These are phyloP conservation scores for Hyposmocoma kahamanoa DNA, from an alignment of 1,140 invertebrate genomes.

Conservation along the genomic window DNA sequence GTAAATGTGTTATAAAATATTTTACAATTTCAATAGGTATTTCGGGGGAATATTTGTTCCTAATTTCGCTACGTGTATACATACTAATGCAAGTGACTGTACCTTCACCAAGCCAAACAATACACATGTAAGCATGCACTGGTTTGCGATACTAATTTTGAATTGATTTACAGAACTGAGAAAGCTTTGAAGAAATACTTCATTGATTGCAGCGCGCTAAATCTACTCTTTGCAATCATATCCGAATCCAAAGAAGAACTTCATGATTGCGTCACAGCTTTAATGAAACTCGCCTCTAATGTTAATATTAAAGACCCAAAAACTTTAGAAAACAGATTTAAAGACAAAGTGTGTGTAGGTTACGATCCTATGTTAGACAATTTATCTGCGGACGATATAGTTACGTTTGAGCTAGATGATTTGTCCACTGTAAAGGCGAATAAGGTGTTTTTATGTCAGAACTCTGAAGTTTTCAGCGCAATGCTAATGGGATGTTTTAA, in stretches of 20 bases:
- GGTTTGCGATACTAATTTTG: too few relatives aligned
- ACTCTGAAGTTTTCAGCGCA: constrained; percentile 78
- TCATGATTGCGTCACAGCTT: constrained; percentile 57
- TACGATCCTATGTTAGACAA: constrained; percentile 59
- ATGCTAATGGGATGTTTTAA: constrained; percentile 80
- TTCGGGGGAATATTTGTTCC: too few relatives aligned
- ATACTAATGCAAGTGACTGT: too few relatives aligned
- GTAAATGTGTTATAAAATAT: too few relatives aligned
- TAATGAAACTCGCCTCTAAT: constrained; percentile 58
- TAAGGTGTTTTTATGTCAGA: constrained; percentile 75
- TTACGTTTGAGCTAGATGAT: constrained; percentile 79
- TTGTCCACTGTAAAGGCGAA: constrained; percentile 75
- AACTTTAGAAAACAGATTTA: constrained; percentile 53
- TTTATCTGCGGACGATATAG: constrained; percentile 53
- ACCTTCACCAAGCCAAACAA: too few relatives aligned
- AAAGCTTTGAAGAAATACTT: constrained; percentile 62
- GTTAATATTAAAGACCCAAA: constrained; percentile 71
- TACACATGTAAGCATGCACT: too few relatives aligned
- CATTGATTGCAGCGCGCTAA: constrained; percentile 58
- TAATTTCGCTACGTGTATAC: too few relatives aligned
- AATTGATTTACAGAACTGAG: constrained; percentile 48
- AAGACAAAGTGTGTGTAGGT: constrained; percentile 41
- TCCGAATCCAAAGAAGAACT: constrained; percentile 53
- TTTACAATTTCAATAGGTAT: too few relatives aligned
- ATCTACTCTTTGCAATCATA: constrained; percentile 47